Evolutionary conservation across 2,113 vertebrate genomes (phyloP).

Genomic region (Cricetomys ansorgei): DNA sequence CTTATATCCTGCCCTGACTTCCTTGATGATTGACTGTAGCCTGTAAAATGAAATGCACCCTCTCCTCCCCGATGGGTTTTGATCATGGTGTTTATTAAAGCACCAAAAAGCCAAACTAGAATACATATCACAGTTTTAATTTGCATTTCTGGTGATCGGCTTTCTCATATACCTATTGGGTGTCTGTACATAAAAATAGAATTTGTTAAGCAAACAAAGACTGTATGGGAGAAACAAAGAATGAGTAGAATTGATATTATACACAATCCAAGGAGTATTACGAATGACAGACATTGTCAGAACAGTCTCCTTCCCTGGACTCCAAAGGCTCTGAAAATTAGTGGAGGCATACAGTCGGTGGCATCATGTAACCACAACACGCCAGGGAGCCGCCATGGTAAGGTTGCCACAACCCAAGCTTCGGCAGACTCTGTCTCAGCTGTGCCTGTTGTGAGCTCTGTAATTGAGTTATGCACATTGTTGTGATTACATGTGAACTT

Average conservation of each 20-base stretch:
- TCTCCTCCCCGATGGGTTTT: not conserved
- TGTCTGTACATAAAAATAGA: not conserved
- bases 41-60: not conserved
- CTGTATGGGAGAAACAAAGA: not conserved
- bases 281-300: not conserved
- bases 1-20: not conserved
- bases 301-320: not conserved
- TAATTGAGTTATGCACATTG: conserved; percentile 70
- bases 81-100: not conserved
- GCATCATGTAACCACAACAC: not conserved
- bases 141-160: not conserved
- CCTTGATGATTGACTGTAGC: not conserved
- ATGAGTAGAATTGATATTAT: not conserved
- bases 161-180: not conserved
- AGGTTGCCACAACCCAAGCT: not conserved
- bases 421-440: conserved; percentile 52
- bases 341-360: not conserved
- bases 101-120: not conserved
- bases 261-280: conserved; percentile 11
- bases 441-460: conserved; percentile 40
- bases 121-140: not conserved
- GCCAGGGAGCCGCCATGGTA: not conserved
- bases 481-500: conserved; percentile 70
- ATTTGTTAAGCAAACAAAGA: conserved; percentile 45
- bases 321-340: not conserved